Base-by-base conservation (phyloP, 2,113 vertebrate genomes). In the Cyphomyrus discorhynchus region DNA sequence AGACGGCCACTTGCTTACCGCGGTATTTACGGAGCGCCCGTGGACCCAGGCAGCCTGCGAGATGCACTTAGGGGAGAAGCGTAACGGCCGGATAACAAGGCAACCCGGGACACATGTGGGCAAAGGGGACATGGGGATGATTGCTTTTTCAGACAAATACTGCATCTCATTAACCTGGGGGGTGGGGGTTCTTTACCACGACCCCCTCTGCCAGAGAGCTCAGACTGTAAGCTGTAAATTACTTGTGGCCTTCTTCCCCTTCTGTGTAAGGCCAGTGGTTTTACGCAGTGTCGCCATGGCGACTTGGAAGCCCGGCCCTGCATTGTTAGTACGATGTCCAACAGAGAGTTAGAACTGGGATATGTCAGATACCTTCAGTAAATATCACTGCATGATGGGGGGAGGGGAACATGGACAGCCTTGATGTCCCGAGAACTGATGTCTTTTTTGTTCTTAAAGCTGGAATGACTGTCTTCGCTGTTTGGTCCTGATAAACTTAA, bases 131-230 rank as follows among this genome's bases (percentile, higher is more conserved):
- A 53, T 27, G 9, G 9, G 49, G 49, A 86, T 39, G 85, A 86
- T 86, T 86, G 52, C 85, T 87, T 56, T 87, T 87, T 39, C 15
- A 7, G 85, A 87, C 42, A 52, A 87, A 56, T 56, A 87, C 85
- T 87, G 31, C 31, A 87, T 89, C 31, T 89, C 88, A 89, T 74
- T 80, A 52, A 77, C 11, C 66, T 7, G 21, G 19, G 27, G 62
- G 62, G n/a, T 24, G 56, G 58, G 70, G 35, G 66, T 89, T 88
- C 21, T 66, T 62, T 62, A 58, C 17, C 4, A 21, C 8, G 39
- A 39, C 56, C 39, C 39, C 56, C 35, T 19, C 42, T 42, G 39
- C 74, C 74, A 56, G 49, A 10, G 4, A 42, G 24, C 47, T 53
- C 70, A 74, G 31, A 27, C 49, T 56, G 49, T 9, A 50, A 53